These are phyloP conservation scores for Drosophila mayri DNA, from an alignment of 1,140 invertebrate species.

Conservation along the genomic window DNA sequence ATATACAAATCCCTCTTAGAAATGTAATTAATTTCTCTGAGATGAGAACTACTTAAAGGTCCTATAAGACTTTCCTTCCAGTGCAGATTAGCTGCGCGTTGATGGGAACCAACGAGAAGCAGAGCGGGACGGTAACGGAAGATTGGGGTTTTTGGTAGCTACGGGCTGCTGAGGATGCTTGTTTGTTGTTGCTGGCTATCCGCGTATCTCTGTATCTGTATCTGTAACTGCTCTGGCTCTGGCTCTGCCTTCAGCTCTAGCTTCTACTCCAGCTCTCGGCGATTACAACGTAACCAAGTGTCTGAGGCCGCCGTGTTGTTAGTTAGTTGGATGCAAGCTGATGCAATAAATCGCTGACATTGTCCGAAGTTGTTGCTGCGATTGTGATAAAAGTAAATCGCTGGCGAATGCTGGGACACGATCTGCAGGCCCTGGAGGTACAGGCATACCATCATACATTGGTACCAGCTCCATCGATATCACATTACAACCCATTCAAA, in stretches of 20 bases:
- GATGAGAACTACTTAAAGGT: neutral
- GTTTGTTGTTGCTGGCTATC: conserved; percentile 53
- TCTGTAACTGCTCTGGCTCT: conserved; percentile 9
- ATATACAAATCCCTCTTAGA: neutral
- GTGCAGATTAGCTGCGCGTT: conserved; percentile 41
- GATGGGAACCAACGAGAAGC: conserved; percentile 36
- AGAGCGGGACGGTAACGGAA: conserved; percentile 16
- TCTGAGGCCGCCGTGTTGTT: conserved; percentile 45
- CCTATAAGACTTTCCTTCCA: neutral
- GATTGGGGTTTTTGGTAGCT: conserved; percentile 61
- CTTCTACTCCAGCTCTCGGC: neutral
- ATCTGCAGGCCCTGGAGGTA: conserved; percentile 16
- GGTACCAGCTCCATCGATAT: conserved; percentile 23
- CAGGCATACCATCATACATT: neutral
- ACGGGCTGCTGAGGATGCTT: conserved; percentile 77
- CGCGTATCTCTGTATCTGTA: conserved; percentile 57
- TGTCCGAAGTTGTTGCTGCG: conserved; percentile 55
- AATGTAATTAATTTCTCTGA: neutral
- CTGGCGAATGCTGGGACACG: conserved; percentile 39
- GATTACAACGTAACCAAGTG: conserved; percentile 72
- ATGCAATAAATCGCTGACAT: conserved; percentile 76
- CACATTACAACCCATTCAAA: conserved; percentile 24
- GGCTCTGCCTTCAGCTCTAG: neutral
- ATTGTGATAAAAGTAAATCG: conserved; percentile 74
- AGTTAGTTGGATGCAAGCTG: conserved; percentile 42